A percentile compares a stretch with the other conserved stretches of the same genome.
These are phyloP conservation scores for Drosophila carrolli DNA, from an alignment of 1,140 invertebrate genomes.

Conservation along the genomic window DNA sequence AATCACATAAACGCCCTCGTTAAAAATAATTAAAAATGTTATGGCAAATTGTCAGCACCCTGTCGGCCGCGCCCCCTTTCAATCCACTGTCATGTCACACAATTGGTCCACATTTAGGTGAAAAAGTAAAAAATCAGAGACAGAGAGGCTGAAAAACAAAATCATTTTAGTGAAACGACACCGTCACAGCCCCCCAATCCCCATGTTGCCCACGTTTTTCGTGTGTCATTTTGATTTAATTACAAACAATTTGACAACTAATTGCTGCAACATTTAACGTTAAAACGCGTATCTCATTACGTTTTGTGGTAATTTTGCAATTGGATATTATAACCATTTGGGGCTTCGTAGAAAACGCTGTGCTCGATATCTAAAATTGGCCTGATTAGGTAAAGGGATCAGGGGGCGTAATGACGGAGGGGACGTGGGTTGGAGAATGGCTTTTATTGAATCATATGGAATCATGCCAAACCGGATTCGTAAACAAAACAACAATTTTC, in stretches of 20 bases:
- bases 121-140: slow-evolving; percentile 28
- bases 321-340: slow-evolving; percentile 62
- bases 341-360: slow-evolving; percentile 54
- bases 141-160: slow-evolving; percentile 43
- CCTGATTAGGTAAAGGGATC: slow-evolving; percentile 13
- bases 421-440: slow-evolving; percentile 16
- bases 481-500: slow-evolving; percentile 50
- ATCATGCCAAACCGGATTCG: slow-evolving; percentile 81
- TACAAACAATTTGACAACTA: slow-evolving; percentile 83
- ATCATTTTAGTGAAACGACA: slow-evolving; percentile 76
- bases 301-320: slow-evolving; percentile 78
- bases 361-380: slow-evolving; percentile 54
- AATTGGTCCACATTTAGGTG: slow-evolving; percentile 75
- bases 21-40: slow-evolving; percentile 82
- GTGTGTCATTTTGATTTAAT: slow-evolving; percentile 82
- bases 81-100: slow-evolving; percentile 57
- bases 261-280: slow-evolving; percentile 79
- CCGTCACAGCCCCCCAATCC: slow-evolving; percentile 42
- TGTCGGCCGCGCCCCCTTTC: slow-evolving; percentile 27
- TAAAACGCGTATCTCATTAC: slow-evolving; percentile 75
- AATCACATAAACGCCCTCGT: slow-evolving; percentile 81
- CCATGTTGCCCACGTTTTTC: slow-evolving; percentile 34
- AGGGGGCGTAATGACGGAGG: not conserved
- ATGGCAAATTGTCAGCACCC: slow-evolving; percentile 80
- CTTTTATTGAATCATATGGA: slow-evolving; percentile 66